These are phyloP conservation scores for Aspidiotus rigidus DNA, from an alignment of 2,888 invertebrate genomes.

Conservation along the genomic window DNA sequence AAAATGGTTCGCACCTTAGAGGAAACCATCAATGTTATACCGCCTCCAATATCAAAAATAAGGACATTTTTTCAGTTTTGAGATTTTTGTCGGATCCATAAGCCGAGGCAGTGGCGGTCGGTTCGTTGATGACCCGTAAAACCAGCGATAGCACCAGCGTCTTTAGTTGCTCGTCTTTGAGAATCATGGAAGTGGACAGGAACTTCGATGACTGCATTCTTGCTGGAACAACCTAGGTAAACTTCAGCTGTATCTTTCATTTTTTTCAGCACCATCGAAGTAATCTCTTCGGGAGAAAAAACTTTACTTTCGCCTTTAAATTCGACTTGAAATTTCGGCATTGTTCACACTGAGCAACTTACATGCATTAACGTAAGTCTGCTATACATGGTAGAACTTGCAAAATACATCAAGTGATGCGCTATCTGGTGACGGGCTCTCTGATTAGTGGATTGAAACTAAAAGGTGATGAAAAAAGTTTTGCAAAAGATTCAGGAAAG, in stretches of 20 bases:
- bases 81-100: slow-evolving; percentile 54
- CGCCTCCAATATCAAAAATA: slow-evolving; percentile 76
- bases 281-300: slow-evolving; percentile 61
- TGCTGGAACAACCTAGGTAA: slow-evolving; percentile 47
- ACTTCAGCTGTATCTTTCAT: slow-evolving; percentile 63
- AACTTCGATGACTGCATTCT: slow-evolving; percentile 67
- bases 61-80: slow-evolving; percentile 65
- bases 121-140: slow-evolving; percentile 80
- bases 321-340: slow-evolving; percentile 57
- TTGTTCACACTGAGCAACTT: no score
- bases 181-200: slow-evolving; percentile 67
- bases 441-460: no score
- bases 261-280: slow-evolving; percentile 55
- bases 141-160: no score
- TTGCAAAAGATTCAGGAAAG: no score
- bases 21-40: no score
- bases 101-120: slow-evolving; percentile 77
- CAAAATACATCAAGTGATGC: no score
- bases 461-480: no score
- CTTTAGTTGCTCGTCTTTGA: slow-evolving; percentile 65
- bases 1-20: no score
- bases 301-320: slow-evolving; percentile 55
- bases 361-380: no score
- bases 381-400: no score
- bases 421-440: no score